Conservation (phyloP, 2,888 invertebrate species). For the Plebejus anna region DNA sequence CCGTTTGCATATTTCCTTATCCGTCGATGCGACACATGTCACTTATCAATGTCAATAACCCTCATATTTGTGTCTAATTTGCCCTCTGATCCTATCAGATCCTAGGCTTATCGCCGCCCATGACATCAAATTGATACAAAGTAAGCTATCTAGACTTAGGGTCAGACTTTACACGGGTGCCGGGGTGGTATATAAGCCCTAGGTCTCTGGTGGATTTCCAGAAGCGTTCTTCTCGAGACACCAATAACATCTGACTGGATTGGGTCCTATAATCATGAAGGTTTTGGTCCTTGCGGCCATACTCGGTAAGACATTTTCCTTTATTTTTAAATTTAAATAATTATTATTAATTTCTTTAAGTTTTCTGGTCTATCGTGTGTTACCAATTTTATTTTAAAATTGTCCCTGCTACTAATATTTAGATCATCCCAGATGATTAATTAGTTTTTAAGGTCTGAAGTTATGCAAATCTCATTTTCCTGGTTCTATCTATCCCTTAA, state of each 20-base stretch:
- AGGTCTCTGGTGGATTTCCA: constrained; percentile 37
- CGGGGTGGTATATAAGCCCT: constrained; percentile 55
- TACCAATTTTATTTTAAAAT: neutral
- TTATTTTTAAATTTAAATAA: neutral
- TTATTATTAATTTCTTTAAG: neutral
- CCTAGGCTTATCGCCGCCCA: constrained; percentile 27
- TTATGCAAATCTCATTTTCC: neutral
- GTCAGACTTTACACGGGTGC: constrained; percentile 50
- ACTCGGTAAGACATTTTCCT: constrained; percentile 55
- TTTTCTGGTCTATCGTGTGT: neutral
- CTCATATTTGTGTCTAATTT: neutral
- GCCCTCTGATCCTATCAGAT: constrained; percentile 26
- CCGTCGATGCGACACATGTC: neutral
- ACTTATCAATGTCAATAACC: constrained; percentile 26
- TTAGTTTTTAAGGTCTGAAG: neutral
- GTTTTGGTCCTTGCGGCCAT: constrained; percentile 63
- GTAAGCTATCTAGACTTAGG: constrained; percentile 40
- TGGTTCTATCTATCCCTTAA: neutral
- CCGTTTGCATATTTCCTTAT: neutral
- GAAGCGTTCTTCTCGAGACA: constrained; percentile 59
- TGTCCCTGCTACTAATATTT: neutral
- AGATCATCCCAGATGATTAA: no score
- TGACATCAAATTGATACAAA: constrained; percentile 36
- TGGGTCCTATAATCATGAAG: constrained; percentile 53
- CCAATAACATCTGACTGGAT: constrained; percentile 42